These are phyloP conservation scores for Cyanocitta stelleri DNA, from an alignment of 2,113 vertebrate genomes.

Conservation along the genomic window DNA sequence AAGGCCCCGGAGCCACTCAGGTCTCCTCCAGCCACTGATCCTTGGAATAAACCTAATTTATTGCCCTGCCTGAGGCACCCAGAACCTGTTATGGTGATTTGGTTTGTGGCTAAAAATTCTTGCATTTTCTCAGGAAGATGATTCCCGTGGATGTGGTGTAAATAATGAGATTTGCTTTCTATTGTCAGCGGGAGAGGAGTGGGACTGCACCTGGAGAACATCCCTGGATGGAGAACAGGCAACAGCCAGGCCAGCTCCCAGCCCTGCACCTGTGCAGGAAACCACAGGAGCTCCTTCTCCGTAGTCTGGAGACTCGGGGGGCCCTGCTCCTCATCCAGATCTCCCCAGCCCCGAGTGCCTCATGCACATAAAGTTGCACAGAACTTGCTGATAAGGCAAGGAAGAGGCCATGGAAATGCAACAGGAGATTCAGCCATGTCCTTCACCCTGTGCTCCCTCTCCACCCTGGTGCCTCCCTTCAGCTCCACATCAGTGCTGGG, in stretches of 20 bases:
- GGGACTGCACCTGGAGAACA: neutral
- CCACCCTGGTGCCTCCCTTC: neutral
- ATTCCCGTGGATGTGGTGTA: neutral
- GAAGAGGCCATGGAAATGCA: neutral
- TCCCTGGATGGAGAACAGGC: neutral
- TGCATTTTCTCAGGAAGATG: constrained; percentile 59
- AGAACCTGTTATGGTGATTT: constrained; percentile 56
- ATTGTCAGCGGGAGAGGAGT: neutral
- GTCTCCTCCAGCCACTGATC: constrained; percentile 22
- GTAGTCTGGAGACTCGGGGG: neutral
- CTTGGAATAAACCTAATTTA: constrained; percentile 14
- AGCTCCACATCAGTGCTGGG: neutral
- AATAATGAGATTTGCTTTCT: neutral
- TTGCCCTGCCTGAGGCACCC: constrained; percentile 27
- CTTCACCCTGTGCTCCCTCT: neutral
- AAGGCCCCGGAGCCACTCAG: constrained; percentile 48
- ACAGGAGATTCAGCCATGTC: accelerated
- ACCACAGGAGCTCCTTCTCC: neutral
- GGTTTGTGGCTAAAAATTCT: constrained; percentile 42
- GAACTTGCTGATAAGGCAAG: neutral
- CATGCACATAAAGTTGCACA: neutral
- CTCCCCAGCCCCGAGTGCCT: neutral
- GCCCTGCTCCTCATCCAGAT: neutral
- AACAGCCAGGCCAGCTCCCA: neutral
- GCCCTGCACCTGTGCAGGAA: neutral